Evolutionary conservation across 1,140 invertebrate species (phyloP).

Genomic region (Marisa cornuarietis): DNA sequence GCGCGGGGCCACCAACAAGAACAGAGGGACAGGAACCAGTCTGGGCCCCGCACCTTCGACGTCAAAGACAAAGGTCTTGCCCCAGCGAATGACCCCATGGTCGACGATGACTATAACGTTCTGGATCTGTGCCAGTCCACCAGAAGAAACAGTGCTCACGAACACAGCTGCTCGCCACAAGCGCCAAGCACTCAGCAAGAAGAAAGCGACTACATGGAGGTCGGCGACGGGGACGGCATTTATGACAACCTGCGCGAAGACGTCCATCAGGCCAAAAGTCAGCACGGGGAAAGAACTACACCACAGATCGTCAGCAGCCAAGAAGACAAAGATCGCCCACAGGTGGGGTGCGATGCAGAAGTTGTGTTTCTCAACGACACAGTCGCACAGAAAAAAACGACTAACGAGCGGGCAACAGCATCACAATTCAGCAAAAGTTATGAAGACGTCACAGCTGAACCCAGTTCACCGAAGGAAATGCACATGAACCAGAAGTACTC

Average conservation of each 20-base stretch:
- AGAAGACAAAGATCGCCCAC: no score
- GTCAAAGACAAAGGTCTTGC: neutral
- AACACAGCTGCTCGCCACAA: neutral
- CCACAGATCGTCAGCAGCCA: no score
- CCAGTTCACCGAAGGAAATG: neutral
- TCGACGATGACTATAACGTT: constrained; percentile 11
- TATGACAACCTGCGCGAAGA: neutral
- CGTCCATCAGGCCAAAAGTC: no score
- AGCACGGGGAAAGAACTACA: no score
- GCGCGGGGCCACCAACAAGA: neutral
- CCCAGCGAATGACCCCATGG: neutral
- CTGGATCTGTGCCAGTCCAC: neutral
- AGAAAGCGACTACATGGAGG: constrained; percentile 11
- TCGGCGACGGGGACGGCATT: neutral
- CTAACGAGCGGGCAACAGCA: neutral
- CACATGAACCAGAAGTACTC: neutral
- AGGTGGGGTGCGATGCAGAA: no score
- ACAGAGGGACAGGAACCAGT: neutral
- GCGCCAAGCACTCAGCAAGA: neutral
- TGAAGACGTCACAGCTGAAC: neutral
- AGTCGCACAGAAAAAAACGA: neutral
- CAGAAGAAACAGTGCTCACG: neutral
- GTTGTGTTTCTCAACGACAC: no score
- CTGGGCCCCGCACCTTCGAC: neutral
- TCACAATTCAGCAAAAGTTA: neutral